These are phyloP conservation scores for Agrotis clavis DNA, from an alignment of 2,888 invertebrate species.

Conservation along the genomic window DNA sequence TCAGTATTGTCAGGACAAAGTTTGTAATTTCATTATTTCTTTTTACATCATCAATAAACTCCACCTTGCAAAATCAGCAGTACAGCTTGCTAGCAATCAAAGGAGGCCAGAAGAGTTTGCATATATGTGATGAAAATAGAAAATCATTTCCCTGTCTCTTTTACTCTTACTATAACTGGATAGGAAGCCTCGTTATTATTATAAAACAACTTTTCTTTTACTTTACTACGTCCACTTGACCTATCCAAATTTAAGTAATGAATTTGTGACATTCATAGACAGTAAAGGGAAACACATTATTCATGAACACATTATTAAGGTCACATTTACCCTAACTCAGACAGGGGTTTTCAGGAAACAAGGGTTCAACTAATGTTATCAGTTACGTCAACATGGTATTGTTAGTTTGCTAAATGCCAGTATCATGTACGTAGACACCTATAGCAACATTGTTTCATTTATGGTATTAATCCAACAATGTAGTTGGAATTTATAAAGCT, in stretches of 20 bases:
- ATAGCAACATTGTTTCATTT: not conserved
- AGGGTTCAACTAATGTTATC: conserved; percentile 21
- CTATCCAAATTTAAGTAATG: conserved; percentile 16
- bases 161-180: too few species aligned
- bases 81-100: too few species aligned
- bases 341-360: conserved; percentile 24
- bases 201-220: not conserved
- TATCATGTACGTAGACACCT: not conserved
- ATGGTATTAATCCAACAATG: not conserved
- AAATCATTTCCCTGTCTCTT: too few species aligned
- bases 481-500: too few species aligned
- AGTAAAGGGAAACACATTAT: conserved; percentile 37
- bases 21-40: too few species aligned
- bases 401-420: not conserved
- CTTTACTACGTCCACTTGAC: not conserved
- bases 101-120: too few species aligned
- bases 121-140: too few species aligned
- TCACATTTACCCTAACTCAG: conserved; percentile 30
- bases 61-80: too few species aligned
- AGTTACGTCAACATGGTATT: conserved; percentile 9
- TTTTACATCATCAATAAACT: too few species aligned
- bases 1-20: too few species aligned
- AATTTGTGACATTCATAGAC: not conserved
- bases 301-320: conserved; percentile 35
- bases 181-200: too few species aligned